These are phyloP conservation scores for Caenorhabditis panamensis DNA, from an alignment of 2,888 invertebrate species.

Conservation along the genomic window DNA sequence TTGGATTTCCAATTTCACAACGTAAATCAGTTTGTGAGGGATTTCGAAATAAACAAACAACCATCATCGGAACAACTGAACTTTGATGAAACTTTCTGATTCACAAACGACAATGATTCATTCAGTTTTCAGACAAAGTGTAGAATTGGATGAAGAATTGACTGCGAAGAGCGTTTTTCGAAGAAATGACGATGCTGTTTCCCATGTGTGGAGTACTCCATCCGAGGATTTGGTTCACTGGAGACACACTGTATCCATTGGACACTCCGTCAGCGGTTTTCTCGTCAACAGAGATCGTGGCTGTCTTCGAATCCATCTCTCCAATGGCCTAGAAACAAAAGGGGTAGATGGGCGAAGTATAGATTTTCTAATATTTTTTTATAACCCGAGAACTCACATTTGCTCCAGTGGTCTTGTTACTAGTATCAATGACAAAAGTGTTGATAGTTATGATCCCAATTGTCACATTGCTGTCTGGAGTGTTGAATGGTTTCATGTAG, in stretches of 20 bases:
- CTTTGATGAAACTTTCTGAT: not conserved
- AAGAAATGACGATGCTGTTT: conserved; percentile 9
- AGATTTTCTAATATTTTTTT: not conserved
- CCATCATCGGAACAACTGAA: not conserved
- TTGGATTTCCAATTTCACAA: not conserved
- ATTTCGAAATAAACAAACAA: not conserved
- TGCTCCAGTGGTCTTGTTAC: not conserved
- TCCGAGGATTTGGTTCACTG: conserved; percentile 25
- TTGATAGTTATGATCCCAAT: conserved; percentile 4
- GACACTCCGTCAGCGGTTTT: not conserved
- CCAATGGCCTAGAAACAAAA: conserved; percentile 25
- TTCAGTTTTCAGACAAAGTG: not conserved
- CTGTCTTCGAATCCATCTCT: conserved; percentile 3
- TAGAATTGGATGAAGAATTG: conserved; percentile 39
- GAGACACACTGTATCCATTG: conserved; percentile 27
- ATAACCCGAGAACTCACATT: conserved; percentile 10
- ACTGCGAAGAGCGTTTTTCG: not conserved
- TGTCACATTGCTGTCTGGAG: not conserved
- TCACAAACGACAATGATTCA: not conserved
- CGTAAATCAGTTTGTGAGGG: not conserved
- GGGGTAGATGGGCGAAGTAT: not conserved
- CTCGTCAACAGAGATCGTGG: conserved; percentile 4
- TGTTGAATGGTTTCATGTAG: conserved; percentile 27
- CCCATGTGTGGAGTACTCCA: conserved; percentile 23
- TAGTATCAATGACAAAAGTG: not conserved